A percentile compares a stretch with the other conserved stretches of the same genome.
These are phyloP conservation scores for Amphiduros pacificus DNA, from an alignment of 2,888 invertebrate species.

Conservation along the genomic window DNA sequence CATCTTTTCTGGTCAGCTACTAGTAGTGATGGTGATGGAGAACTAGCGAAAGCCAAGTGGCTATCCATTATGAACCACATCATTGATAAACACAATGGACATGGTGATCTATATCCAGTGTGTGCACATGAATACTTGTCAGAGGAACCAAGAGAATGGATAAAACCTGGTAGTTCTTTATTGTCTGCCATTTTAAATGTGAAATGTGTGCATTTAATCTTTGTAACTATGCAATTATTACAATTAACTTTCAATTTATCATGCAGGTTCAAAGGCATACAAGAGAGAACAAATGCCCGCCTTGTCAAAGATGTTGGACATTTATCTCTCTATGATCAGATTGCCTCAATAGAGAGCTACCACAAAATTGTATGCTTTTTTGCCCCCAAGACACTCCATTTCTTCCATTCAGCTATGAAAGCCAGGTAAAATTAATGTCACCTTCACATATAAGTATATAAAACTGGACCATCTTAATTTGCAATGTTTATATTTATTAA, in stretches of 20 bases:
- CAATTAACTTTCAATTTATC: not conserved
- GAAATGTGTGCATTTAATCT: not conserved
- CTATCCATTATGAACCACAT: not conserved
- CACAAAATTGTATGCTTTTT: not conserved
- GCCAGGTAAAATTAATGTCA: not conserved
- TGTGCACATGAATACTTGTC: not conserved
- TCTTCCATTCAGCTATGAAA: not conserved
- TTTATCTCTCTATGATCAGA: not conserved
- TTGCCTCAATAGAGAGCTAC: not conserved
- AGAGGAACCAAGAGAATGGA: not conserved
- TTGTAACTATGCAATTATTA: not conserved
- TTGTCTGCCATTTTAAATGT: too few relatives aligned
- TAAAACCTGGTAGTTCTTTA: not conserved
- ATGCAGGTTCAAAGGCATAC: not conserved
- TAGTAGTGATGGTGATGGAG: not conserved
- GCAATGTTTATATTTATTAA: too few relatives aligned
- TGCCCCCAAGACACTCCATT: not conserved
- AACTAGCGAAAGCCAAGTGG: not conserved
- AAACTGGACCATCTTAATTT: not conserved
- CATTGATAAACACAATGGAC: not conserved
- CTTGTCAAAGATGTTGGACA: not conserved
- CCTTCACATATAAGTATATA: not conserved
- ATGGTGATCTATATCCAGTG: not conserved
- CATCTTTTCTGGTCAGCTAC: not conserved
- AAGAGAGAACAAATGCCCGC: not conserved